Percentiles rank a stretch among this genome's conserved stretches.
Evolutionary conservation across 2,888 invertebrate genomes (phyloP).

Genomic region (Caradrina kadenii): DNA sequence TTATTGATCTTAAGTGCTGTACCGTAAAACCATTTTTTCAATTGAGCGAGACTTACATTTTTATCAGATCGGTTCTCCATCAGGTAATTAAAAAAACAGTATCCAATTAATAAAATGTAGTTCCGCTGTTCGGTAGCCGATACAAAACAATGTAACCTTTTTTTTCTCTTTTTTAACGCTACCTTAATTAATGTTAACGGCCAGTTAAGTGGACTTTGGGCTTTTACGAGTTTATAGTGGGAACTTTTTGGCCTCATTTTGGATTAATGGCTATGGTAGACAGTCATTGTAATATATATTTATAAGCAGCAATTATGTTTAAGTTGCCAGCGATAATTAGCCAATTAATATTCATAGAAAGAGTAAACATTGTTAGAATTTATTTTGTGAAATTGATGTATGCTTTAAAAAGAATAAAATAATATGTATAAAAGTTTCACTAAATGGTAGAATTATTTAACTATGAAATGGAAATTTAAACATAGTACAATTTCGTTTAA

Average conservation of each 20-base stretch:
- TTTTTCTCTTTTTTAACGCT: constrained; percentile 73
- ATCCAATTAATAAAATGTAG: constrained; percentile 88
- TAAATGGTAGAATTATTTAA: constrained; percentile 9
- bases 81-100: constrained; percentile 84
- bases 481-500: constrained; percentile 22
- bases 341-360: constrained; percentile 57
- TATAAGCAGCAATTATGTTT: constrained; percentile 40
- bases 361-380: constrained; percentile 39
- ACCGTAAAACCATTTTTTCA: constrained; percentile 61
- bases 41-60: constrained; percentile 60
- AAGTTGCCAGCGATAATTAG: constrained; percentile 41
- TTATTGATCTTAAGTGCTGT: constrained; percentile 63
- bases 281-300: constrained; percentile 33
- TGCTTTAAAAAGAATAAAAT: constrained; percentile 15
- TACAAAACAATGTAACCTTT: constrained; percentile 82
- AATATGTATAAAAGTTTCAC: constrained; percentile 17
- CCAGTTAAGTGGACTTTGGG: constrained; percentile 70
- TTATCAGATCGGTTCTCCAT: constrained; percentile 77
- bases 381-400: constrained; percentile 14
- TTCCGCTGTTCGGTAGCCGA: constrained; percentile 71
- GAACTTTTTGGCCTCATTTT: constrained; percentile 58
- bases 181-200: constrained; percentile 85
- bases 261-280: constrained; percentile 43
- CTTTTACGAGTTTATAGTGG: constrained; percentile 58
- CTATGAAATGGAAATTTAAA: constrained; percentile 35